Conservation (phyloP, 1,140 invertebrate species). For the Drosophila melanogaster region Release_6_plus_ISO1_MT NT_033777.3:18892001-18892500, state of each 20-base stretch:
- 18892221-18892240: not conserved
- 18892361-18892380: slow-evolving; percentile 82
- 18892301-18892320: slow-evolving; percentile 1
- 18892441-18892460: slow-evolving; percentile 49
- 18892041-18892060: too few relatives aligned
- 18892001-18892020: not conserved
- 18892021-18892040: too few relatives aligned
- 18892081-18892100: too few relatives aligned
- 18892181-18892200: too few relatives aligned
- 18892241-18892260: slow-evolving; percentile 4
- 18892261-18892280: slow-evolving; percentile 21
- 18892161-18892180: too few relatives aligned
- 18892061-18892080: too few relatives aligned
- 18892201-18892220: not conserved
- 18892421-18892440: slow-evolving; percentile 3
- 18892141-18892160: too few relatives aligned
- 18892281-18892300: slow-evolving; percentile 61
- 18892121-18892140: too few relatives aligned
- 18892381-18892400: slow-evolving; percentile 81
- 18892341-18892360: slow-evolving; percentile 82
- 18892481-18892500: not conserved
- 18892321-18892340: slow-evolving; percentile 52
- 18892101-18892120: too few relatives aligned
- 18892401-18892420: slow-evolving; percentile 26
- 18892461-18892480: slow-evolving; percentile 14